These are phyloP conservation scores for Eupeodes latifasciatus DNA, from an alignment of 2,888 invertebrate genomes.

Conservation along the genomic window DNA sequence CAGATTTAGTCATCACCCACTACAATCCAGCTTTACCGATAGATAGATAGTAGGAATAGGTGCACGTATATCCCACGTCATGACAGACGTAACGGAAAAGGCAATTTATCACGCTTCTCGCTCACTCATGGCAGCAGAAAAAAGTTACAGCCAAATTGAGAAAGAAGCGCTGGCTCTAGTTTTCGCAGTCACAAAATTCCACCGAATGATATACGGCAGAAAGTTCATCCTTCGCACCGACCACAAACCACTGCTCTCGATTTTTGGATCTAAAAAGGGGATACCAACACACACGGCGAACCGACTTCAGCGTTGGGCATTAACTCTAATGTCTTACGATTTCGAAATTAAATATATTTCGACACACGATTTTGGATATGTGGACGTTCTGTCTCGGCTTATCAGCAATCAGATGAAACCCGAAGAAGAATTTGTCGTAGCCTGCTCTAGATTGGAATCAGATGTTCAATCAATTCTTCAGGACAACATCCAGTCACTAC, in stretches of 20 bases:
- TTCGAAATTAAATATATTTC: not conserved
- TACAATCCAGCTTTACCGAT: no score
- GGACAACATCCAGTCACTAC: not conserved
- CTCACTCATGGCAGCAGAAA: no score
- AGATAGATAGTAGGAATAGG: no score
- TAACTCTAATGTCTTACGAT: not conserved
- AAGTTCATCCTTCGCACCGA: slow-evolving; percentile 78
- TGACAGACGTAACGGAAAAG: no score
- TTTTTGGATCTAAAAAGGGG: slow-evolving; percentile 78
- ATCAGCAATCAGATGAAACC: not conserved
- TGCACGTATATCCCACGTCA: no score
- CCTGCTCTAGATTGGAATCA: not conserved
- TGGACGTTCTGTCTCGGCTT: not conserved
- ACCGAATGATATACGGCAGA: not conserved
- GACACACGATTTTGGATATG: not conserved
- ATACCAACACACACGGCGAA: slow-evolving; percentile 71
- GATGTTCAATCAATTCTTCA: not conserved
- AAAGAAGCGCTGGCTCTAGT: no score
- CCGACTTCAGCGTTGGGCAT: no score
- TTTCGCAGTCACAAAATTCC: not conserved
- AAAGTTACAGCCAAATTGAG: no score
- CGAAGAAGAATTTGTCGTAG: not conserved
- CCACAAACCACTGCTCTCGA: slow-evolving; percentile 81
- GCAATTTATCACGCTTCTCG: no score
- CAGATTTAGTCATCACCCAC: no score